phyloP scores from a whole-genome alignment of 2,888 invertebrate genomes.

The Arrhopalites spinosus region DNA sequence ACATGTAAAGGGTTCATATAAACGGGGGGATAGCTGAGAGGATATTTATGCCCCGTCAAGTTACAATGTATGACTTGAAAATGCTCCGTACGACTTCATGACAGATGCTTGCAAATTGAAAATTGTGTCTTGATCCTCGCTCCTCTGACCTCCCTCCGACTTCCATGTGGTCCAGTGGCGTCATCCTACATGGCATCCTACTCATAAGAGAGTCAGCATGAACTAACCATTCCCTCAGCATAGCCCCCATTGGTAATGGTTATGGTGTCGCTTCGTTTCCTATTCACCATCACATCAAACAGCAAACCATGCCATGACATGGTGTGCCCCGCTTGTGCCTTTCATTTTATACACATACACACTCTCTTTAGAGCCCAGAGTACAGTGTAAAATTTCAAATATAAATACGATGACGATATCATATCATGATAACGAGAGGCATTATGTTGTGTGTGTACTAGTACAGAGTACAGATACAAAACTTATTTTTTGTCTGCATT shows the following conservation, averaged over 20 bases:
- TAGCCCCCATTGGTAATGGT: neutral
- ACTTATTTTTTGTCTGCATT: slow-evolving; percentile 5
- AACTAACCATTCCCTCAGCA: neutral
- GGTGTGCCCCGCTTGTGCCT: neutral
- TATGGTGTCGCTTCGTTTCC: neutral
- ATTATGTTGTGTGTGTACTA: slow-evolving; percentile 7
- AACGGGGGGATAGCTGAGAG: no score
- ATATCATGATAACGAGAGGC: neutral
- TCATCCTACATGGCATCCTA: slow-evolving; percentile 23
- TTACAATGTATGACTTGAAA: slow-evolving; percentile 37
- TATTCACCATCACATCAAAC: no score
- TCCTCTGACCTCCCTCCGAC: slow-evolving; percentile 38
- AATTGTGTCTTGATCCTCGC: slow-evolving; percentile 37
- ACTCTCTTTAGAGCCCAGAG: neutral
- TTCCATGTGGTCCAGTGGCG: slow-evolving; percentile 37
- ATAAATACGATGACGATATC: no score
- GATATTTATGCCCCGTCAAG: slow-evolving; percentile 39
- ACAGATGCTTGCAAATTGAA: slow-evolving; percentile 39
- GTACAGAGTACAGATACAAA: no score
- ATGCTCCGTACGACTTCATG: slow-evolving; percentile 35
- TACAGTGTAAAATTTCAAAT: no score
- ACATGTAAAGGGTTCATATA: slow-evolving; percentile 12
- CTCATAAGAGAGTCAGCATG: neutral
- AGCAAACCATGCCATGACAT: no score
- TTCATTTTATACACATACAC: neutral